Percentiles rank a stretch among this genome's conserved stretches.
Evolutionary conservation across 1,140 invertebrate species (phyloP).

Genomic region (Pseudomyrmex flavicornis): DNA sequence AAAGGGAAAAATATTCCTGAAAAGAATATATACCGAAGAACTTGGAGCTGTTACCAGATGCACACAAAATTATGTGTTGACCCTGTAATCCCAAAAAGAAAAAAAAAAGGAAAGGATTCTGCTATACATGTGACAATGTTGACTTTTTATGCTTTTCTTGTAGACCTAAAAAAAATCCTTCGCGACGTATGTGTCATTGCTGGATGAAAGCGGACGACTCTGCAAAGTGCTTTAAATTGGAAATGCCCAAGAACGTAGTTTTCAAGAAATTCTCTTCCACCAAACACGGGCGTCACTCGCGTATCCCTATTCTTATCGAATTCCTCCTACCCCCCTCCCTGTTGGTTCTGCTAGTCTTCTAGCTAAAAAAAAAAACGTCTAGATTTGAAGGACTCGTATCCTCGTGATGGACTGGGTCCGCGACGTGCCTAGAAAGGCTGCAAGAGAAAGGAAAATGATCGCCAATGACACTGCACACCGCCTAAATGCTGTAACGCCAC

Average conservation of each 20-base stretch:
- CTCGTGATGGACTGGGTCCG: slow-evolving; percentile 78
- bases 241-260: slow-evolving; percentile 43
- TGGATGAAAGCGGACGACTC: slow-evolving; percentile 46
- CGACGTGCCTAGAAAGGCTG: slow-evolving; percentile 84
- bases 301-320: slow-evolving; percentile 20
- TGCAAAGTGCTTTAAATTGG: slow-evolving; percentile 62
- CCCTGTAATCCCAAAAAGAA: slow-evolving; percentile 78
- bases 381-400: slow-evolving; percentile 72
- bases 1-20: slow-evolving; percentile 79
- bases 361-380: slow-evolving; percentile 65
- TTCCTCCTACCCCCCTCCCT: slow-evolving; percentile 51
- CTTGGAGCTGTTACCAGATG: slow-evolving; percentile 77
- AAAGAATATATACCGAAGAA: slow-evolving; percentile 72
- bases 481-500: slow-evolving; percentile 82
- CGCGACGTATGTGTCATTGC: slow-evolving; percentile 39
- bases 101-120: slow-evolving; percentile 64
- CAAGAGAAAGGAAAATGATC: slow-evolving; percentile 80
- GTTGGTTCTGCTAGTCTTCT: slow-evolving; percentile 46
- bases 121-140: slow-evolving; percentile 58
- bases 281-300: background rate
- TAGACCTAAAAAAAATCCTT: slow-evolving; percentile 76
- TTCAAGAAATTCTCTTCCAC: slow-evolving; percentile 1
- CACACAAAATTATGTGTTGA: slow-evolving; percentile 76
- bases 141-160: slow-evolving; percentile 65
- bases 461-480: slow-evolving; percentile 74